A percentile compares a stretch with the other conserved stretches of the same genome.
Conservation (phyloP, 2,888 invertebrate genomes). For the Synanthedon myopaeformis region DNA sequence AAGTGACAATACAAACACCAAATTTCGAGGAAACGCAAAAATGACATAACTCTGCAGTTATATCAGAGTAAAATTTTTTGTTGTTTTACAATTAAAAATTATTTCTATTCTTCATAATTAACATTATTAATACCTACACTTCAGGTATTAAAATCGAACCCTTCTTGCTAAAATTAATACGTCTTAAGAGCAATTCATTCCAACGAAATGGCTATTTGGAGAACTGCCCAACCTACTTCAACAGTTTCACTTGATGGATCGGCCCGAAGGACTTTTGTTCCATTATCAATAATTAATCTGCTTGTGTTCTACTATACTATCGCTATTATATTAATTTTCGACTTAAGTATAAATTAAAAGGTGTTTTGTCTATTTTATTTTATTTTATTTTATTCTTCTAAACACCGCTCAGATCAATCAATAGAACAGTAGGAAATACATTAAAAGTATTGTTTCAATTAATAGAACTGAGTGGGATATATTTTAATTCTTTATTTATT, state of each 20-base stretch:
- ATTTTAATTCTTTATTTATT: too few species aligned
- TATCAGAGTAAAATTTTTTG: too few species aligned
- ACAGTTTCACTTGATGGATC: conserved; percentile 29
- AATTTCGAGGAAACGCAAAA: too few species aligned
- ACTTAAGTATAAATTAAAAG: conserved; percentile 11
- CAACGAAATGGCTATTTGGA: conserved; percentile 16
- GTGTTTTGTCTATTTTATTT: not conserved
- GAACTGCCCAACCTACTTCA: conserved; percentile 31
- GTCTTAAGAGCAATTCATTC: too few species aligned
- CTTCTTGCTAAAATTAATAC: too few species aligned
- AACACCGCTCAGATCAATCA: not conserved
- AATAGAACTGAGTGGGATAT: too few species aligned
- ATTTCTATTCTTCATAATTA: too few species aligned
- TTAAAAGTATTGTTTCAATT: not conserved
- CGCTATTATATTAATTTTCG: conserved; percentile 12
- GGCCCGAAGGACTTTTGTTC: conserved; percentile 39
- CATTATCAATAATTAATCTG: conserved; percentile 39
- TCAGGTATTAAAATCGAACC: too few species aligned
- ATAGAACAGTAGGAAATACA: not conserved
- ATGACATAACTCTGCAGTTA: too few species aligned
- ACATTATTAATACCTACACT: too few species aligned
- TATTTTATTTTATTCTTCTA: not conserved
- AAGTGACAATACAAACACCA: too few species aligned
- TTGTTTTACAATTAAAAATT: too few species aligned
- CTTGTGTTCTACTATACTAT: conserved; percentile 17